Conservation (phyloP, 2,113 vertebrate species). For the Oxygymnocypris stewartii region DNA sequence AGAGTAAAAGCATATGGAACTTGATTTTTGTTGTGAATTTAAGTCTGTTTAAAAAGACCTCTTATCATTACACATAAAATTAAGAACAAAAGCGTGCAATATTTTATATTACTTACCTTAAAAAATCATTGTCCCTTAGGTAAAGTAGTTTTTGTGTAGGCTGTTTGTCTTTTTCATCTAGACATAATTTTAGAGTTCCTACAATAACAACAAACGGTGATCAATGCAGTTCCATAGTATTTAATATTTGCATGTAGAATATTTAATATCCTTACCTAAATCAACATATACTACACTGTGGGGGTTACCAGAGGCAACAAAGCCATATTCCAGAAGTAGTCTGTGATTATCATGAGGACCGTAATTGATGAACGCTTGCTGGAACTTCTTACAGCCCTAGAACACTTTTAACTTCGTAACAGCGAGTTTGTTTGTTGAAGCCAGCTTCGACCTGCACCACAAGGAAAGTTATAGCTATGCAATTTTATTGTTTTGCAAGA, state of each 20-base stretch:
- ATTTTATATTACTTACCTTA: conserved; percentile 75
- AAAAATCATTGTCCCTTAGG: conserved; percentile 78
- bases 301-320: conserved; percentile 81
- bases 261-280: conserved; percentile 71
- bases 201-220: conserved; percentile 15
- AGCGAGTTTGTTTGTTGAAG: conserved; percentile 78
- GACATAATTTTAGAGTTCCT: conserved; percentile 78
- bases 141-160: conserved; percentile 83
- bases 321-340: conserved; percentile 92
- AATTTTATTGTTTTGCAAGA: not conserved
- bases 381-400: conserved; percentile 65
- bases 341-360: conserved; percentile 89
- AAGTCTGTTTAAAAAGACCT: not conserved
- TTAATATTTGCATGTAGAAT: not conserved
- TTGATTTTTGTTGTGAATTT: not conserved
- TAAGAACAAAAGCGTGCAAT: not conserved
- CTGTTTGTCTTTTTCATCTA: conserved; percentile 75
- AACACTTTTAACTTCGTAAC: conserved; percentile 83
- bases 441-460: conserved; percentile 80
- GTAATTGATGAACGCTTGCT: conserved; percentile 91
- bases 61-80: not conserved
- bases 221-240: not conserved
- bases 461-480: not conserved
- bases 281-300: conserved; percentile 85
- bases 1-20: not conserved